phyloP scores from a whole-genome alignment of 1,140 invertebrate genomes.

The Cydia pomonella region DNA sequence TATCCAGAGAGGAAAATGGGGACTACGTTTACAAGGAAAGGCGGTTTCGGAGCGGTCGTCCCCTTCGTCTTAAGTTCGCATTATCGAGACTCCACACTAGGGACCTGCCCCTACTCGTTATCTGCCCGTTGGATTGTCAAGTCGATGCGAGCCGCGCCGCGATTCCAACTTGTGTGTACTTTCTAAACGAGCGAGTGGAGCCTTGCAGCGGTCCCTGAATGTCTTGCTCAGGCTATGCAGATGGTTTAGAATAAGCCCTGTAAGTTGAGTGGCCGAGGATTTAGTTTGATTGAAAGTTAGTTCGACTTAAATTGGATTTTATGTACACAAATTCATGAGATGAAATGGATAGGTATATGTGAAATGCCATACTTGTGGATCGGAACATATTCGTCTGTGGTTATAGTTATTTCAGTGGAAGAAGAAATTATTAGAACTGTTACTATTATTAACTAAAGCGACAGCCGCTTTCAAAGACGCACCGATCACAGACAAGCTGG shows the following conservation, averaged over 20 bases:
- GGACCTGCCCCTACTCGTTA: slow-evolving; percentile 20
- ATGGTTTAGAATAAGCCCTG: background rate
- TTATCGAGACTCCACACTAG: slow-evolving; percentile 10
- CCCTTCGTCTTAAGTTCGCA: too few species aligned
- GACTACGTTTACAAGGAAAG: too few species aligned
- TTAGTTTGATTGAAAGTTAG: slow-evolving; percentile 9
- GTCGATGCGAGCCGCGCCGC: background rate
- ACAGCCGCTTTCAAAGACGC: too few species aligned
- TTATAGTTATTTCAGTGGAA: background rate
- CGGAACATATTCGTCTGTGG: background rate
- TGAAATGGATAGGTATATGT: background rate
- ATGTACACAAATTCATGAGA: background rate
- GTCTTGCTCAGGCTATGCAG: background rate
- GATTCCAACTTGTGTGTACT: background rate
- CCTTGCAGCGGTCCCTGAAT: background rate
- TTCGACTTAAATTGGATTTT: slow-evolving; percentile 9
- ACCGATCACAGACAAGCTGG: too few species aligned
- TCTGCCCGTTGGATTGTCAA: slow-evolving; percentile 12
- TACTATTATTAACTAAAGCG: too few species aligned
- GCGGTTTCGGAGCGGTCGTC: too few species aligned
- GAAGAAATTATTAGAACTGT: too few species aligned
- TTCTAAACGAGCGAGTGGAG: background rate
- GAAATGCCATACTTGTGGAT: background rate
- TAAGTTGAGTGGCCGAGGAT: background rate
- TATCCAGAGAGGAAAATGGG: too few species aligned